A percentile compares a stretch with the other conserved stretches of the same genome.
Conservation (phyloP, 2,888 invertebrate genomes). For the Eustalomyia histrio region DNA sequence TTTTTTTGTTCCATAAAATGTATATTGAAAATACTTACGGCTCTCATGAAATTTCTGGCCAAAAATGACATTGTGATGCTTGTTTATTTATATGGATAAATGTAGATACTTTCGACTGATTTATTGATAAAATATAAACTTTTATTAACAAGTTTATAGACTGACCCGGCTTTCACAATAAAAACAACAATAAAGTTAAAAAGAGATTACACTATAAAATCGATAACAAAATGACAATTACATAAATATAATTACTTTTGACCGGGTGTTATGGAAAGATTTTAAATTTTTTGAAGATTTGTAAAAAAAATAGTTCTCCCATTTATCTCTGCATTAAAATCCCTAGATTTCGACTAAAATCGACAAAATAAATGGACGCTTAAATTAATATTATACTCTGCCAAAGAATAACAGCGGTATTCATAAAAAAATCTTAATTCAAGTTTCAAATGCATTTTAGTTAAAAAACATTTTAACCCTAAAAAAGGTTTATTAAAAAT, state of each 20-base stretch:
- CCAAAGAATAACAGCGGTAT: too few relatives aligned
- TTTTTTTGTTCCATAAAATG: not conserved
- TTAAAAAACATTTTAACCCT: too few relatives aligned
- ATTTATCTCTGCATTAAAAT: too few relatives aligned
- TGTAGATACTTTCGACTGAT: constrained; percentile 4
- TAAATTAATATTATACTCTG: too few relatives aligned
- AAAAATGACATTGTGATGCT: constrained; percentile 74
- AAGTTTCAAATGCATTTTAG: too few relatives aligned
- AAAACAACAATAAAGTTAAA: not conserved
- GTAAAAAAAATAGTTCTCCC: not conserved
- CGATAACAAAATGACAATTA: not conserved
- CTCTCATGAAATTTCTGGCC: constrained; percentile 72
- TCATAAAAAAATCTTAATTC: too few relatives aligned
- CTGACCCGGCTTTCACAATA: constrained; percentile 26
- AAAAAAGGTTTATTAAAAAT: too few relatives aligned
- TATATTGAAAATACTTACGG: constrained; percentile 70
- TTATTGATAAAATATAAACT: constrained; percentile 24
- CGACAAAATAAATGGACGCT: too few relatives aligned
- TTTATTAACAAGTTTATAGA: constrained; percentile 6
- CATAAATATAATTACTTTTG: not conserved
- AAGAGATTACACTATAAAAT: constrained; percentile 6
- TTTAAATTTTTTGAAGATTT: not conserved
- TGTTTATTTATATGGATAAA: not conserved
- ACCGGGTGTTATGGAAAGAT: not conserved
- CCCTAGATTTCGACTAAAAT: too few relatives aligned